A percentile compares a stretch with the other conserved stretches of the same genome.
Evolutionary conservation across 2,888 invertebrate species (phyloP).

Genomic region (Acleris sparsana): DNA sequence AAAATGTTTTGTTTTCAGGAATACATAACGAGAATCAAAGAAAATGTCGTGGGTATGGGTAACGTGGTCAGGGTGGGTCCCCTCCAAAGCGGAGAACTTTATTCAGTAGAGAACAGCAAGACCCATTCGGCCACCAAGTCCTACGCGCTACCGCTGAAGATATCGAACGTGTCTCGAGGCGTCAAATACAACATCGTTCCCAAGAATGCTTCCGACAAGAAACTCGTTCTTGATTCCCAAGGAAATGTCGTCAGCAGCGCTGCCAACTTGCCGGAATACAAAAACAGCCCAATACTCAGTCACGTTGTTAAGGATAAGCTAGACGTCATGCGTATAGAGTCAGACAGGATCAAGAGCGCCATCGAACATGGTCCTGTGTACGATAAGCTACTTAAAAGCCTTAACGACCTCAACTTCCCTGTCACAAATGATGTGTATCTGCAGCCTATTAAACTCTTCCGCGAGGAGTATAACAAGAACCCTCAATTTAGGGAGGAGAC

Average conservation of each 20-base stretch:
- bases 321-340: slow-evolving; percentile 79
- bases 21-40: slow-evolving; percentile 84
- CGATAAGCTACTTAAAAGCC: slow-evolving; percentile 81
- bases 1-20: slow-evolving; percentile 60
- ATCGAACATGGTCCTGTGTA: slow-evolving; percentile 84
- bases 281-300: slow-evolving; percentile 76
- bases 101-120: slow-evolving; percentile 73
- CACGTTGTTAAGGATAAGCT: slow-evolving; percentile 79
- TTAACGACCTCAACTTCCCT: slow-evolving; percentile 79
- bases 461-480: slow-evolving; percentile 81
- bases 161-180: slow-evolving; percentile 75
- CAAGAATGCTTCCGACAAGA: slow-evolving; percentile 79
- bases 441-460: slow-evolving; percentile 81
- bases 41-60: slow-evolving; percentile 89
- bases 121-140: slow-evolving; percentile 71
- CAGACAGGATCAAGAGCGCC: slow-evolving; percentile 83
- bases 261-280: slow-evolving; percentile 77
- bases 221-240: slow-evolving; percentile 74
- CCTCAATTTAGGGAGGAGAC: slow-evolving; percentile 82
- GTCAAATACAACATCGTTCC: slow-evolving; percentile 79
- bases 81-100: slow-evolving; percentile 74
- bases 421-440: slow-evolving; percentile 80
- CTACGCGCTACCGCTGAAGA: slow-evolving; percentile 76
- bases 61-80: slow-evolving; percentile 86
- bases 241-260: slow-evolving; percentile 79